Conservation (phyloP, 92 coral and sea anemone species). For the Palythoa grandis region DNA sequence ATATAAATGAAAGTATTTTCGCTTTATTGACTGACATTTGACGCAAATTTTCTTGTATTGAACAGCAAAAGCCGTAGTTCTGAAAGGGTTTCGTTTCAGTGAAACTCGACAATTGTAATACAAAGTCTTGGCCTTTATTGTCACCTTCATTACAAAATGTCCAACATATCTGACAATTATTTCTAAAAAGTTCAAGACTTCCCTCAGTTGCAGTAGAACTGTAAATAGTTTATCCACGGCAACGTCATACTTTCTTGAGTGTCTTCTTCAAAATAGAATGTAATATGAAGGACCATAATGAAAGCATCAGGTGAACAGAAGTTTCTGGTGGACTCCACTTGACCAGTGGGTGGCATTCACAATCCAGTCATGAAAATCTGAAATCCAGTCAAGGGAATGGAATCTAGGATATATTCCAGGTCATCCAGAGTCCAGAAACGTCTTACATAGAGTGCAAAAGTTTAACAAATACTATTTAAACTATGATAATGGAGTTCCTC, state of each 20-base stretch:
- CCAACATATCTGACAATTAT: slow-evolving; percentile 5
- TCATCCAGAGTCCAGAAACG: neutral
- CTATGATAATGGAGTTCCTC: slow-evolving; percentile 12
- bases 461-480: neutral
- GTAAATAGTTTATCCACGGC: slow-evolving; percentile 56
- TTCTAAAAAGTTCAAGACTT: slow-evolving; percentile 30
- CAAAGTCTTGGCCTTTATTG: slow-evolving; percentile 22
- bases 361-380: no score
- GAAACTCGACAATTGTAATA: neutral
- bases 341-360: neutral
- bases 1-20: no score
- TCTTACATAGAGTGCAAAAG: neutral
- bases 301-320: slow-evolving; percentile 21
- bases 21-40: no score
- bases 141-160: slow-evolving; percentile 17
- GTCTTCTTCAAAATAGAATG: slow-evolving; percentile 17
- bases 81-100: no score
- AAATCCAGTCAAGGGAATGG: no score
- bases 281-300: neutral
- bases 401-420: neutral
- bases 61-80: no score
- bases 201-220: slow-evolving; percentile 55
- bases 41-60: no score
- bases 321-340: neutral
- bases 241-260: slow-evolving; percentile 71